phyloP scores from a whole-genome alignment of 2,888 invertebrate species.

The Spisula solida region DNA sequence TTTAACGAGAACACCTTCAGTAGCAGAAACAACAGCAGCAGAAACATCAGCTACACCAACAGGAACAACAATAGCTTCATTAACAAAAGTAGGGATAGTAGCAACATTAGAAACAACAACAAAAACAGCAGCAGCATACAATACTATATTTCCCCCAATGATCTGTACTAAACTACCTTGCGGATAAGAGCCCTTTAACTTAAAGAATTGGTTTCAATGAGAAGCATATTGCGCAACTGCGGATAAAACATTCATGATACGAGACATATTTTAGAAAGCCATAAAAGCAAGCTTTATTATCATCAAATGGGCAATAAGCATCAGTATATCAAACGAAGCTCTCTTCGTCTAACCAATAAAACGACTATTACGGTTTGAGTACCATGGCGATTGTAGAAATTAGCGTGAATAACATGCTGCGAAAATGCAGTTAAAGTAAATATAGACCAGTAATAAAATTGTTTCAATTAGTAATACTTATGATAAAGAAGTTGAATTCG shows the following conservation, averaged over 20 bases:
- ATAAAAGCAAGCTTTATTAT: constrained; percentile 56
- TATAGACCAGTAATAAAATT: constrained; percentile 34
- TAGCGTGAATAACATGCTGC: constrained; percentile 54
- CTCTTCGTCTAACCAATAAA: constrained; percentile 51
- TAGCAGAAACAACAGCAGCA: neutral
- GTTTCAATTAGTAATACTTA: constrained; percentile 47
- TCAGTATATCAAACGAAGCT: constrained; percentile 56
- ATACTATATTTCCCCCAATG: too few species aligned
- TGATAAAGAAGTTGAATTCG: constrained; percentile 24
- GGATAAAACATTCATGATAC: constrained; percentile 24
- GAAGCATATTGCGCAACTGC: constrained; percentile 26
- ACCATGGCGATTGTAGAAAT: constrained; percentile 38
- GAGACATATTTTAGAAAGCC: constrained; percentile 40
- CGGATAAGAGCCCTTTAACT: constrained; percentile 15
- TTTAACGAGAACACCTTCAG: neutral
- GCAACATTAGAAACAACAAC: neutral
- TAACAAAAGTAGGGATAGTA: neutral
- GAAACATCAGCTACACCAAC: neutral
- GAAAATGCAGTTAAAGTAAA: constrained; percentile 48
- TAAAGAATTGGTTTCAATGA: neutral
- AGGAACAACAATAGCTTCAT: neutral
- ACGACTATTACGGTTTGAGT: constrained; percentile 49
- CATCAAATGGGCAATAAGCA: constrained; percentile 61
- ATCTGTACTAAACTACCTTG: constrained; percentile 3
- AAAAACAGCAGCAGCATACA: neutral